Evolutionary conservation across 2,888 invertebrate species (phyloP).

Genomic region (Trachelus stipa): DNA sequence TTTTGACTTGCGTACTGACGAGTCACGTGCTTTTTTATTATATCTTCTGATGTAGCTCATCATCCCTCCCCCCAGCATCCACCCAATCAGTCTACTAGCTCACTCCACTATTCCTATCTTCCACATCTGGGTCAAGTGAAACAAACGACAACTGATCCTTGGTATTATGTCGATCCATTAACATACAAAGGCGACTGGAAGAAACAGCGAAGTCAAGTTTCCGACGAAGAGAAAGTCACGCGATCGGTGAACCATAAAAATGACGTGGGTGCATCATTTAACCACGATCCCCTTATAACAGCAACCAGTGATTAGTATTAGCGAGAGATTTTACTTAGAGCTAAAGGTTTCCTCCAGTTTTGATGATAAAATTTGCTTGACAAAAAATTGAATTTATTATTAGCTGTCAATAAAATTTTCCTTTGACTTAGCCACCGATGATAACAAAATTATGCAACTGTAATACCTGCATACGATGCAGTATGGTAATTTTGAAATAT

Average conservation of each 20-base stretch:
- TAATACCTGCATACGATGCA: too few species aligned
- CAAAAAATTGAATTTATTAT: neutral
- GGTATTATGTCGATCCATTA: slow-evolving; percentile 21
- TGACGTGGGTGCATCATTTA: slow-evolving; percentile 1
- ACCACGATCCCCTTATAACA: slow-evolving; percentile 25
- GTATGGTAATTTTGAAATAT: too few species aligned
- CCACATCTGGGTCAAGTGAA: slow-evolving; percentile 15
- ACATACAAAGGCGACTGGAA: slow-evolving; percentile 26
- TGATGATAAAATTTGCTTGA: neutral
- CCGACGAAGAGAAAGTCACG: slow-evolving; percentile 26
- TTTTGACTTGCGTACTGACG: neutral
- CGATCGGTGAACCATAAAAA: neutral
- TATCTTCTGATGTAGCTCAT: neutral
- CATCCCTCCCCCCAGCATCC: neutral
- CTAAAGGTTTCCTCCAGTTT: neutral
- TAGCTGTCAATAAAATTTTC: neutral
- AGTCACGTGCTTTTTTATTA: neutral
- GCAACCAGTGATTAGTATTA: neutral
- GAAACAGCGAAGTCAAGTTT: slow-evolving; percentile 11
- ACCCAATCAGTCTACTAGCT: neutral
- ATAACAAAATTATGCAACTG: too few species aligned
- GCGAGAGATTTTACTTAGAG: neutral
- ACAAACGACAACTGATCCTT: neutral
- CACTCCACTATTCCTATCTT: neutral
- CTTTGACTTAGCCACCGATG: neutral